These are phyloP conservation scores for Tachina lurida DNA, from an alignment of 2,888 invertebrate genomes.

Conservation along the genomic window DNA sequence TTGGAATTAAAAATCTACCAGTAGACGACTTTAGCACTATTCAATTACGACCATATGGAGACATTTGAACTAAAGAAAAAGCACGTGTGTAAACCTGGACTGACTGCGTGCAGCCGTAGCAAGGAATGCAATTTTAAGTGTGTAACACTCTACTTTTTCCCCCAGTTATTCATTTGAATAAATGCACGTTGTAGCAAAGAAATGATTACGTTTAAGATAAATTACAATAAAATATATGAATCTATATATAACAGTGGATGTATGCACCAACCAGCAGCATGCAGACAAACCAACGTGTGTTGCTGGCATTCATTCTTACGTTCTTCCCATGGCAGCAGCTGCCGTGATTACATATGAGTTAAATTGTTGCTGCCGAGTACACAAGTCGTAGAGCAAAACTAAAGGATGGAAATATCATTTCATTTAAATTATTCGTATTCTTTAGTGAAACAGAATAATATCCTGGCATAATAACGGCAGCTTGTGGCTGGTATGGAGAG, in stretches of 20 bases:
- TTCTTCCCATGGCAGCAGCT: constrained; percentile 44
- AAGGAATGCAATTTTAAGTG: not conserved
- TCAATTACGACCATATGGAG: too few species aligned
- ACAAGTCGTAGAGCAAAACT: not conserved
- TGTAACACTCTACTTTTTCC: constrained; percentile 23
- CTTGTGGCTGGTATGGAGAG: not conserved
- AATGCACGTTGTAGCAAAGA: constrained; percentile 56
- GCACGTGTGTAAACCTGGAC: constrained; percentile 47
- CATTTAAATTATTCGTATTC: constrained; percentile 56
- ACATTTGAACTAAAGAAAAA: too few species aligned
- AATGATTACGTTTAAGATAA: constrained; percentile 73
- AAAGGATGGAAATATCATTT: constrained; percentile 44
- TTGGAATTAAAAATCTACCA: too few species aligned
- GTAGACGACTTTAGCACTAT: too few species aligned
- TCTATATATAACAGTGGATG: constrained; percentile 59
- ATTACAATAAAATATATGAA: constrained; percentile 72
- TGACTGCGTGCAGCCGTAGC: not conserved
- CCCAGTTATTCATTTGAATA: constrained; percentile 53
- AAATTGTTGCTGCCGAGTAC: constrained; percentile 29
- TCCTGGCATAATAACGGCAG: not conserved
- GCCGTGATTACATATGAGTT: constrained; percentile 51
- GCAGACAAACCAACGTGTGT: not conserved
- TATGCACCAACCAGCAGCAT: not conserved
- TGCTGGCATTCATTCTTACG: not conserved
- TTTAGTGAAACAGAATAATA: constrained; percentile 5